Conservation (phyloP, 2,113 vertebrate species). For the Orientallactaga bullata region DNA sequence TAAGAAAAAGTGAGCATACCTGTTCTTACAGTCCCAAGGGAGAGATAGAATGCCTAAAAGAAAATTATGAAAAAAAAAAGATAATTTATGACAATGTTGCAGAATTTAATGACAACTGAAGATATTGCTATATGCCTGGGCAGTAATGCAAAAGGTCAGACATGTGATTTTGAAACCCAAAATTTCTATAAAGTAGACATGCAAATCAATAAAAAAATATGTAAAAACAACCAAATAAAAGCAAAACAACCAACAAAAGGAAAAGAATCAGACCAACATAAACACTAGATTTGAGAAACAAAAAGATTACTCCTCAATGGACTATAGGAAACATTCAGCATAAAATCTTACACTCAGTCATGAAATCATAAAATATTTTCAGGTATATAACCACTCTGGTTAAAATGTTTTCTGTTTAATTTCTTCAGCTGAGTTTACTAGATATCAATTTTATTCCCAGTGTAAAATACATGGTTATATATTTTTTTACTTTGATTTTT, state of each 20-base stretch:
- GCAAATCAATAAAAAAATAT: neutral
- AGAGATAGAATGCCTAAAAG: neutral
- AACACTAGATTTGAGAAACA: neutral
- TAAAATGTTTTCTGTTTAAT: neutral
- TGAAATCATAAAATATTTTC: neutral
- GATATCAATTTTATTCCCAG: neutral
- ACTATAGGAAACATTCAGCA: neutral
- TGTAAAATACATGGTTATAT: neutral
- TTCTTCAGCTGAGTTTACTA: conserved; percentile 15
- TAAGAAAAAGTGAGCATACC: neutral
- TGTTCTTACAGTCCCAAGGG: neutral
- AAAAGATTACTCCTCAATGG: neutral
- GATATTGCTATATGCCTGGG: neutral
- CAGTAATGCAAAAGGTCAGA: neutral
- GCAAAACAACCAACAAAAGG: neutral
- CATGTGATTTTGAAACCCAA: neutral
- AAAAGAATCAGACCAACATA: neutral
- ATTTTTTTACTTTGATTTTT: neutral
- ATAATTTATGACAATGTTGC: neutral
- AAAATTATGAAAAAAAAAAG: neutral
- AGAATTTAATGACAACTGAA: neutral
- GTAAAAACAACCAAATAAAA: neutral
- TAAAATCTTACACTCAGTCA: neutral
- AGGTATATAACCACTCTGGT: neutral
- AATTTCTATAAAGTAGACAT: neutral